Conservation (phyloP, 2,888 invertebrate species). For the Luperina nickerlii region DNA sequence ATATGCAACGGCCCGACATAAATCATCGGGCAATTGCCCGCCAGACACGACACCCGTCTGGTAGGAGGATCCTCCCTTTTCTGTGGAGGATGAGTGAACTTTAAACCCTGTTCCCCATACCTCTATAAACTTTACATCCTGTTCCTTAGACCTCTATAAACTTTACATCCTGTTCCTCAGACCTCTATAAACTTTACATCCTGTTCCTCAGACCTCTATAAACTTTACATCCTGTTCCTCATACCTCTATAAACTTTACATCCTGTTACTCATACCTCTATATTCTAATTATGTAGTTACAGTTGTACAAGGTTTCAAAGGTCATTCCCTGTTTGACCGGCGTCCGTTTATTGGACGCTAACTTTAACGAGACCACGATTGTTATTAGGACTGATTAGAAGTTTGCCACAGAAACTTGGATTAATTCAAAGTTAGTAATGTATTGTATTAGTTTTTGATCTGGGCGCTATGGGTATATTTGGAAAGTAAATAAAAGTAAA, state of each 20-base stretch:
- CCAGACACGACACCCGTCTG: background rate
- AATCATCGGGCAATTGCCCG: background rate
- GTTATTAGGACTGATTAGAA: slow-evolving; percentile 34
- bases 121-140: no score
- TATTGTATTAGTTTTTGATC: background rate
- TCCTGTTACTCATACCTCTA: no score
- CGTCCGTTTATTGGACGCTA: slow-evolving; percentile 11
- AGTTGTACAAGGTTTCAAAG: background rate
- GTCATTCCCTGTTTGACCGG: background rate
- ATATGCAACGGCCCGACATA: background rate
- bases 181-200: no score
- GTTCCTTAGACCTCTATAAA: no score
- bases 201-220: no score
- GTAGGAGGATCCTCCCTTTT: background rate
- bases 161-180: no score
- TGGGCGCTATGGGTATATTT: background rate
- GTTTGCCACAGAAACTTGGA: slow-evolving; percentile 8
- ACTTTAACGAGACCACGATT: slow-evolving; percentile 16
- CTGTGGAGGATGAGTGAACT: background rate
- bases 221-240: no score
- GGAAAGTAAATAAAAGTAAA: background rate
- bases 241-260: no score
- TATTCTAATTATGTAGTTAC: background rate
- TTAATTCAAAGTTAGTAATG: slow-evolving; percentile 18
- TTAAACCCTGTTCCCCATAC: no score